These are phyloP conservation scores for Gymnoscopelus microlampas DNA, from an alignment of 2,797 vertebrate genomes.

Conservation along the genomic window DNA sequence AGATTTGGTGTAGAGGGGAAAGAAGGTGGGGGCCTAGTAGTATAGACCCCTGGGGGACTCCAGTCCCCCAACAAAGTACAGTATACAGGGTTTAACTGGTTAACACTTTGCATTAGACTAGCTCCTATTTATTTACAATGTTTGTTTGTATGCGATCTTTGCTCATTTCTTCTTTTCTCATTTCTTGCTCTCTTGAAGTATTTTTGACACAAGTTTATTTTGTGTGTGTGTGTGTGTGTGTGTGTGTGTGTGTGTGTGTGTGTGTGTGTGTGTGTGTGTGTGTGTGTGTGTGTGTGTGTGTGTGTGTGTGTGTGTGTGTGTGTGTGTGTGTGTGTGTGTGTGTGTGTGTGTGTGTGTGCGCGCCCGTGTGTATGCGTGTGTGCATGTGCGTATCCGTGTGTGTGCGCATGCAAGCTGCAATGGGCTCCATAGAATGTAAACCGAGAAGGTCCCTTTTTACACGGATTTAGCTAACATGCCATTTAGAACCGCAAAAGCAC, in stretches of 20 bases:
- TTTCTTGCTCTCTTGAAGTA: conserved; percentile 5
- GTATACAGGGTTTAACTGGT: background rate
- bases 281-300: conserved; percentile 15
- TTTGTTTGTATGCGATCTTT: conserved; percentile 18
- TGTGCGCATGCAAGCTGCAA: background rate
- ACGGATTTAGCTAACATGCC: conserved; percentile 65
- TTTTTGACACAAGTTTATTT: conserved; percentile 40
- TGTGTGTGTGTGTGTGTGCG: background rate
- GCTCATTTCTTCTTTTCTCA: conserved; percentile 7
- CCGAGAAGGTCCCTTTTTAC: conserved; percentile 65
- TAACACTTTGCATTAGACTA: conserved; percentile 27
- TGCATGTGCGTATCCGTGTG: background rate
- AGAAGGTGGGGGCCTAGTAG: too few relatives aligned
- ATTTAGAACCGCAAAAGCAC: conserved; percentile 66
- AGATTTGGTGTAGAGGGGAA: too few relatives aligned
- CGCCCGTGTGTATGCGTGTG: background rate
- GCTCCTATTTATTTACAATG: conserved; percentile 16
- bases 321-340: background rate
- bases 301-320: background rate
- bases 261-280: conserved; percentile 43
- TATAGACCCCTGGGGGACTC: too few relatives aligned
- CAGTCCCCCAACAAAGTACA: background rate
- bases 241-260: conserved; percentile 43
- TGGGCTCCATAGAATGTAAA: conserved; percentile 55
- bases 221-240: conserved; percentile 33